These are phyloP conservation scores for Phthorimaea operculella DNA, from an alignment of 1,140 invertebrate genomes.

Conservation along the genomic window DNA sequence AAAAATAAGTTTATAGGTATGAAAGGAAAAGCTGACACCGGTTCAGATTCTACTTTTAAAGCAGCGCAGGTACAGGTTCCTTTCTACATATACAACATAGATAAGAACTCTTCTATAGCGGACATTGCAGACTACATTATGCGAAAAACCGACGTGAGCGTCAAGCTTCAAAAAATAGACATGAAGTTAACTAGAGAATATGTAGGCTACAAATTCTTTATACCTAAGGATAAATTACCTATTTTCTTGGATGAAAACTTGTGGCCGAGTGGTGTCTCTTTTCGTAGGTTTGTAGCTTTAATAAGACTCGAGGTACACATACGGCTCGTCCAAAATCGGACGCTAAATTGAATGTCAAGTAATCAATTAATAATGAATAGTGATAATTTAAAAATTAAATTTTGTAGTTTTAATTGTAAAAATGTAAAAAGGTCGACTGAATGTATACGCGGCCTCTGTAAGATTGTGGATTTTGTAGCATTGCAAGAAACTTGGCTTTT, in stretches of 20 bases:
- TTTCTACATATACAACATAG: not conserved
- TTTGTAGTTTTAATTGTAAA: slow-evolving; percentile 1
- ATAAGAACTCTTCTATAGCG: not conserved
- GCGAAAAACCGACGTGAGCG: not conserved
- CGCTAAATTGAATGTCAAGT: not conserved
- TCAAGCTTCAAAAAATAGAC: not conserved
- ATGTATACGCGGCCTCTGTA: not conserved
- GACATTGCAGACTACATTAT: not conserved
- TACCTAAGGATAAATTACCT: not conserved
- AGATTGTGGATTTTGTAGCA: not conserved
- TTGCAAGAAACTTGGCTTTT: not conserved
- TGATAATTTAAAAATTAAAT: not conserved
- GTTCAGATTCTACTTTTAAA: not conserved
- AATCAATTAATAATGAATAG: not conserved
- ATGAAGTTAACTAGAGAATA: not conserved
- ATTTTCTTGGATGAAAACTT: not conserved
- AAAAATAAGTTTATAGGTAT: not conserved
- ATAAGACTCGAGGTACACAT: not conserved
- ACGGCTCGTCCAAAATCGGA: not conserved
- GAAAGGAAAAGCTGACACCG: not conserved
- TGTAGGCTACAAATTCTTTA: not conserved
- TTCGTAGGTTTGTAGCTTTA: not conserved
- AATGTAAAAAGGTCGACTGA: not conserved
- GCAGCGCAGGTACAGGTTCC: not conserved
- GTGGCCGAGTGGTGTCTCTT: slow-evolving; percentile 1